Evolutionary conservation across 64 coral and sea anemone genomes (phyloP).

Genomic region (Cladopsammia gracilis): DNA sequence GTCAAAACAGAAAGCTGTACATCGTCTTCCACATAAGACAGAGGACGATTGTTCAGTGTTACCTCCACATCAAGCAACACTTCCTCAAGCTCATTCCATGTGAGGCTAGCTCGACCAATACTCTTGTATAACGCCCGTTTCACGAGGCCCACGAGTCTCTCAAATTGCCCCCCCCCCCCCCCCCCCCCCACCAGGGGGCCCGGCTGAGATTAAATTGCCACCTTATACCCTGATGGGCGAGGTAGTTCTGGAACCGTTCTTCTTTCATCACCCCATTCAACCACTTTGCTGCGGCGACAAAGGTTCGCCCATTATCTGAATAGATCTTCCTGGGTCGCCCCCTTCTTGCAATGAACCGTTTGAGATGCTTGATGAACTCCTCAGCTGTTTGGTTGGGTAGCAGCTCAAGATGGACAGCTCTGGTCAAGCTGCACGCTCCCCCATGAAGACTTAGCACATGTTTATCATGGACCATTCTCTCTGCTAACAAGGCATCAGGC

Average conservation of each 20-base stretch:
- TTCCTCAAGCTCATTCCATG: conserved; percentile 36
- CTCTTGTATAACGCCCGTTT: background rate
- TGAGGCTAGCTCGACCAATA: background rate
- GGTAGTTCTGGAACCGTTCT: no score
- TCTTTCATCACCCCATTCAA: background rate
- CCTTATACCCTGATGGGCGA: background rate
- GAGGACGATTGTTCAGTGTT: conserved; percentile 38
- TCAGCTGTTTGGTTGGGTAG: background rate
- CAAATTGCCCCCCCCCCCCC: background rate
- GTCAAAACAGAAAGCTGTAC: conserved; percentile 30
- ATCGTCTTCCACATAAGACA: no score
- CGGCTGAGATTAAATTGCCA: conserved; percentile 9
- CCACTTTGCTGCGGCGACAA: background rate
- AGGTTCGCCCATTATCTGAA: conserved; percentile 27
- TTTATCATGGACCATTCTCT: conserved; percentile 54
- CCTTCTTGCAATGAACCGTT: conserved; percentile 12
- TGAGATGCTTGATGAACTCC: background rate
- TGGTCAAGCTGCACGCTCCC: conserved; percentile 42
- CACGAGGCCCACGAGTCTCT: conserved; percentile 12
- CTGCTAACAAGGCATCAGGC: conserved; percentile 21
- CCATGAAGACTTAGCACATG: conserved; percentile 30
- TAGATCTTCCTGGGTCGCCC: conserved; percentile 14
- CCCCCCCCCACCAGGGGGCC: conserved; percentile 15
- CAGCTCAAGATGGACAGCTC: conserved; percentile 29
- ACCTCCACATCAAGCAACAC: conserved; percentile 50